Conservation (phyloP, 2,888 invertebrate genomes). For the Cantharis flavilabris region DNA sequence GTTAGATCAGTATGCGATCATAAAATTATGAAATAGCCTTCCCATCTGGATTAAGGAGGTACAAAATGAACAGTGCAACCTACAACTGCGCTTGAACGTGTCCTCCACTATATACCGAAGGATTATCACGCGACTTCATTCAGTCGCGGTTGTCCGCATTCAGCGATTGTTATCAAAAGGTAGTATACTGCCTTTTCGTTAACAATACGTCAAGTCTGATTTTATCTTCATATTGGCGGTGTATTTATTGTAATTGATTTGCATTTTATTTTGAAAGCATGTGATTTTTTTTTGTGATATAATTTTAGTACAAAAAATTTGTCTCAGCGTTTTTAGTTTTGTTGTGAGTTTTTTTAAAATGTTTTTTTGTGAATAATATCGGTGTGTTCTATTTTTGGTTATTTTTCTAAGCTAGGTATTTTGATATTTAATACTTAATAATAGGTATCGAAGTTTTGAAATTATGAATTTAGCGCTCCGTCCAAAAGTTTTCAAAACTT, state of each 20-base stretch:
- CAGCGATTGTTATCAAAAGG: constrained; percentile 33
- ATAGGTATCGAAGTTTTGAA: neutral
- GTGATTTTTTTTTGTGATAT: constrained; percentile 34
- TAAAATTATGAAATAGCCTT: neutral
- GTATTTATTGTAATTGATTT: constrained; percentile 24
- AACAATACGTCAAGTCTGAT: constrained; percentile 8
- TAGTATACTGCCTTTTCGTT: constrained; percentile 27
- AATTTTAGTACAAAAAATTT: constrained; percentile 25
- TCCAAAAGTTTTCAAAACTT: constrained; percentile 12
- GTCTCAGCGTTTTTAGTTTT: constrained; percentile 19
- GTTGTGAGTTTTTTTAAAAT: constrained; percentile 22
- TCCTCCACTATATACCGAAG: constrained; percentile 33
- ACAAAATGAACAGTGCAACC: constrained; percentile 20
- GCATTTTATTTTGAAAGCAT: constrained; percentile 29
- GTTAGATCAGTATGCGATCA: neutral
- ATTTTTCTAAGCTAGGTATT: constrained; percentile 2
- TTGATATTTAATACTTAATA: constrained; percentile 8
- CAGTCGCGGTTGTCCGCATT: constrained; percentile 34
- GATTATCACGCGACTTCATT: constrained; percentile 37
- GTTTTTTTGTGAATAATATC: constrained; percentile 19
- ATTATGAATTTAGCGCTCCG: neutral
- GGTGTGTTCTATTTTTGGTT: constrained; percentile 22
- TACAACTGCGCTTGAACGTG: constrained; percentile 31
- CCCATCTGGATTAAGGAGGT: constrained; percentile 18
- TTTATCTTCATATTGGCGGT: constrained; percentile 15